Evolutionary conservation across 2,888 invertebrate genomes (phyloP), one percentile per base, ranked within the genome.

Genomic region (Pandemis cinnamomeana): DNA sequence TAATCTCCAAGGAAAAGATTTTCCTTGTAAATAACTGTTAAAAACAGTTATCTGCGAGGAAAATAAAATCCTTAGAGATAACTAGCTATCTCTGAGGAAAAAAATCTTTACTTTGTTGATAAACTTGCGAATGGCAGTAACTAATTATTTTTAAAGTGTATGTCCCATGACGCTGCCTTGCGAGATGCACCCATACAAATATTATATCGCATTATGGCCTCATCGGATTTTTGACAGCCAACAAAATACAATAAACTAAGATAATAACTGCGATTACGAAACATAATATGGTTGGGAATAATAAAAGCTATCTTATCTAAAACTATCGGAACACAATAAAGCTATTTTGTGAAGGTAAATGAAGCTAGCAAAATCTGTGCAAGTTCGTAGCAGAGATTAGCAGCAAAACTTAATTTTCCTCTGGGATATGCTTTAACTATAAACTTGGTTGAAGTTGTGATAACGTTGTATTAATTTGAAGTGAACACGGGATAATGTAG

Each of bases 261-360:
- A 27, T 58, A 15, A 1, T 15, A n/a, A 20, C 27, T 4, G 63
- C 13, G 11, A 46, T 63, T 46, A 11, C 11, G 46, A 63, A 20
- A 44, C 20, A 20, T 27, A 48, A 27, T 20, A 48, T 11, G 4
- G 7, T 36, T 64, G 27, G 36, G 5, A 46, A 63, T 63, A 67
- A 72, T 72, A 69, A 36, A 67, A 67, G 60, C 60, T 61, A 71
- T 71, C 71, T 58, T 72, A 64, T 64, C 48, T 48, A 64, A 0
- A 64, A 64, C 64, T 72, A 72, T 72, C 72, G 7, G 13, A 10
- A 69, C 72, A 64, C 41, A 58, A 44, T 41, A 71, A 67, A 71
- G 62, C 71, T 67, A 71, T 71, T 71, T 61, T 63, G 13, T 58
- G 5, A 27, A n/a, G 63, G 15, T 71, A 53, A 55, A 55, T 55